Percentiles rank a stretch among this genome's conserved stretches.
Evolutionary conservation across 2,888 invertebrate species (phyloP).

Genomic region (Troides aeacus): DNA sequence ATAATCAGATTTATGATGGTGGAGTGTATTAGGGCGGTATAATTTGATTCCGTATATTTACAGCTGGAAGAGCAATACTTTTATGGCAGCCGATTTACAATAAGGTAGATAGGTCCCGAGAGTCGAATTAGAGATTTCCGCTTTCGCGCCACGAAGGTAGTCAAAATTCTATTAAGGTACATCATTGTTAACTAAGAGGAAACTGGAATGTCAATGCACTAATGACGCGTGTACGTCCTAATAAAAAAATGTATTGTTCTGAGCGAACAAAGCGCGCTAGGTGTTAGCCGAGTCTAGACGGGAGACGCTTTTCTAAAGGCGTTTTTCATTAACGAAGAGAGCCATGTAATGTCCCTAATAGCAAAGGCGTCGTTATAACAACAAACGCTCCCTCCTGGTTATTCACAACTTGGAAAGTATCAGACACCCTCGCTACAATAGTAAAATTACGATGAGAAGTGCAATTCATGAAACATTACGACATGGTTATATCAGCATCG

Average conservation of each 20-base stretch:
- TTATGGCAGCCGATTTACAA: too few relatives aligned
- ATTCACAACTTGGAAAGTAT: background rate
- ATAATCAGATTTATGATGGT: too few relatives aligned
- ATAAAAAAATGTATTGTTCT: background rate
- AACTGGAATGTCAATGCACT: background rate
- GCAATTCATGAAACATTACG: too few relatives aligned
- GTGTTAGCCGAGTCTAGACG: background rate
- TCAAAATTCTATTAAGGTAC: background rate
- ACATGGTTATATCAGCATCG: too few relatives aligned
- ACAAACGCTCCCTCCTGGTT: background rate
- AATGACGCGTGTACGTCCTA: background rate
- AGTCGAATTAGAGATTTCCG: background rate
- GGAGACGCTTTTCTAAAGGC: conserved; percentile 1
- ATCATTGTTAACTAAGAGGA: background rate
- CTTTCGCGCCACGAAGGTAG: background rate
- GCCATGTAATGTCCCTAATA: conserved; percentile 4
- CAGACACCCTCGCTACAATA: background rate
- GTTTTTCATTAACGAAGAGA: conserved; percentile 1
- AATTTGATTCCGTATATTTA: too few relatives aligned
- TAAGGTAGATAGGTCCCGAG: background rate
- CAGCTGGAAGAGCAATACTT: too few relatives aligned
- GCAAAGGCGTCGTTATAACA: background rate
- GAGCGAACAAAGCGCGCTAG: background rate
- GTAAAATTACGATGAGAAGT: background rate
- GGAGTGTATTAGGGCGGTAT: too few relatives aligned